Evolutionary conservation across 2,797 vertebrate species (phyloP), one percentile per base, ranked within the genome.

Genomic region (Agapornis canus): DNA sequence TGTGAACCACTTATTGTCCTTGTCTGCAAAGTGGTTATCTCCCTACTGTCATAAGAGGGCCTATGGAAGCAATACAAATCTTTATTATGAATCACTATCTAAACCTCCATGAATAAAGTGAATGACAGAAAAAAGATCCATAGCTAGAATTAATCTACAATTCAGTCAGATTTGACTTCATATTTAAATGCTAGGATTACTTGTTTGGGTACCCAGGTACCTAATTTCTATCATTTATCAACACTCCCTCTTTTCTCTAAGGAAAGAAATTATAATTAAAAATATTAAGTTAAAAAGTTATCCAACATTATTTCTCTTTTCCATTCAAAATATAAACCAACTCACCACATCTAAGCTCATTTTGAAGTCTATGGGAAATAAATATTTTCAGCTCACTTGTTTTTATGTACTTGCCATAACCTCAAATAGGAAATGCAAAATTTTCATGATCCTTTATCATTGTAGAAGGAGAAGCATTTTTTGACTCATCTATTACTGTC

Each of bases 11-110:
- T 66, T 5, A 2, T 3, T 29, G 27, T 15, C 39, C 23, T 23
- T 7, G 5, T 1, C 29, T 16, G 49, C 14, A 35, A 14, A 68
- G 25, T 6, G 22, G 4, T 4, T 8, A 4, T 22, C n/a, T 19
- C 10, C 3, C 21, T 15, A 3, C 45, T 49, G 42, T 31, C 2
- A 0, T 5, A 27, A 13, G 6, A 15, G 6, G 4, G 6, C 7
- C 17, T n/a, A 4, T 4, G 10, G 11, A 43, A 56, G 8, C 12
- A 68, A 29, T 5, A 6, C 11, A 27, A 8, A 9, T 6, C 48
- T 49, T 47, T n/a, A 25, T 14, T 13, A 18, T 17, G 13, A 32
- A 59, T 27, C 9, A 21, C 27, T 32, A 40, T 14, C 42, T 37
- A 63, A 89, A 68, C 0, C 6, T 5, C 8, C 27, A 48, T 6